These are phyloP conservation scores for Metalampra italica DNA, from an alignment of 2,888 invertebrate genomes.

Conservation along the genomic window DNA sequence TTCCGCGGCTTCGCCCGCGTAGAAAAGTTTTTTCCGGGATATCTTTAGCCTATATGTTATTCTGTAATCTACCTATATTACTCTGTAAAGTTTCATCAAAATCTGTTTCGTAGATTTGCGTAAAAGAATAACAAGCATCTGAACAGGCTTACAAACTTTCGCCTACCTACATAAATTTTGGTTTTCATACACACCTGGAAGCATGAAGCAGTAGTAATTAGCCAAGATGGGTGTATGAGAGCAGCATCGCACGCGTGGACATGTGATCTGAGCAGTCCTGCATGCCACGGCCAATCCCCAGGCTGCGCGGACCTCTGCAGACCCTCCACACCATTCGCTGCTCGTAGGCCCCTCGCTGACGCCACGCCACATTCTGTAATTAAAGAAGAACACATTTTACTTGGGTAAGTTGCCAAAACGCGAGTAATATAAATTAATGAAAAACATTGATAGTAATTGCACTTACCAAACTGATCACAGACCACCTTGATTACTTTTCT, in stretches of 20 bases:
- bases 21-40: no score
- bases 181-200: conserved; percentile 76
- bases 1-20: no score
- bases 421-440: no score
- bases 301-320: conserved; percentile 86
- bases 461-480: conserved; percentile 86
- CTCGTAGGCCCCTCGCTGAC: conserved; percentile 74
- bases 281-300: conserved; percentile 97
- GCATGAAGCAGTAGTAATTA: conserved; percentile 91
- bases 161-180: no score
- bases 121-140: no score
- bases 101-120: no score
- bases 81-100: no score
- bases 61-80: no score
- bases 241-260: conserved; percentile 94
- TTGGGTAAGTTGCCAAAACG: no score
- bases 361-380: conserved; percentile 83
- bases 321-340: conserved; percentile 65
- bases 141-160: no score
- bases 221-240: conserved; percentile 88
- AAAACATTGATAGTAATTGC: not conserved
- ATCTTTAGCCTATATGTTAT: no score
- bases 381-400: no score
- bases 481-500: conserved; percentile 88
- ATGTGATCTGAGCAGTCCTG: conserved; percentile 88